Percentiles rank a stretch among this genome's conserved stretches.
phyloP scores from a whole-genome alignment of 2,113 vertebrate species.

The Atherinomorus stipes region DNA sequence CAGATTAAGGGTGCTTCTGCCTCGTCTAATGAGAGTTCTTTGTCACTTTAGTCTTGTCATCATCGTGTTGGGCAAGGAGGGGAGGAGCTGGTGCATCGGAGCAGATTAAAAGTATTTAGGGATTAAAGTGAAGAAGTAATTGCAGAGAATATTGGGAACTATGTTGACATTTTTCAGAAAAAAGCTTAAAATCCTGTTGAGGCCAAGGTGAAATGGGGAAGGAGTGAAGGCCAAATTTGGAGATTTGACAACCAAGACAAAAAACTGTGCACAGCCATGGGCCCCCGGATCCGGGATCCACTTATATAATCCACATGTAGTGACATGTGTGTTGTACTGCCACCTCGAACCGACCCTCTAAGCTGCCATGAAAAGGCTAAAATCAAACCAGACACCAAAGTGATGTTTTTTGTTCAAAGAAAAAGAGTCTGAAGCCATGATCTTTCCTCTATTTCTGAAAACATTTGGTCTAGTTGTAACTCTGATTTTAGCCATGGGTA shows the following conservation, averaged over 20 bases:
- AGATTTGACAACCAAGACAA: conserved; percentile 48
- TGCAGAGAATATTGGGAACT: conserved; percentile 27
- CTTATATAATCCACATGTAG: conserved; percentile 60
- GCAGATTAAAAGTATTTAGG: not conserved
- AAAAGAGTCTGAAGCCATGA: not conserved
- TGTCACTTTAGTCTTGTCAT: conserved; percentile 42
- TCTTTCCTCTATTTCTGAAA: not conserved
- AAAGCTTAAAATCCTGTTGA: conserved; percentile 13
- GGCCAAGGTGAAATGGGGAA: conserved; percentile 27
- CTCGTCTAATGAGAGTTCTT: conserved; percentile 33
- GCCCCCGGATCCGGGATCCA: conserved; percentile 54
- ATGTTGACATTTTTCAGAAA: conserved; percentile 24
- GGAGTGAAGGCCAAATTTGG: conserved; percentile 3
- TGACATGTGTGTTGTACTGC: conserved; percentile 45
- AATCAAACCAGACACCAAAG: conserved; percentile 18
- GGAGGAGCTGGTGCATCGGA: not conserved
- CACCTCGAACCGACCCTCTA: conserved; percentile 44
- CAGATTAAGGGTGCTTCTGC: conserved; percentile 30
- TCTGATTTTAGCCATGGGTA: too few species aligned
- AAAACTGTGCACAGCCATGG: conserved; percentile 39
- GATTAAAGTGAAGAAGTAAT: conserved; percentile 45
- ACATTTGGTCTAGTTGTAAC: too few species aligned
- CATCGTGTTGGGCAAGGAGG: conserved; percentile 7
- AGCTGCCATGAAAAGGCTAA: conserved; percentile 32
- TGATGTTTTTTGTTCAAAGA: not conserved